Conservation (phyloP, 2,888 invertebrate genomes). For the Galeopsomyia nigrocyanea region DNA sequence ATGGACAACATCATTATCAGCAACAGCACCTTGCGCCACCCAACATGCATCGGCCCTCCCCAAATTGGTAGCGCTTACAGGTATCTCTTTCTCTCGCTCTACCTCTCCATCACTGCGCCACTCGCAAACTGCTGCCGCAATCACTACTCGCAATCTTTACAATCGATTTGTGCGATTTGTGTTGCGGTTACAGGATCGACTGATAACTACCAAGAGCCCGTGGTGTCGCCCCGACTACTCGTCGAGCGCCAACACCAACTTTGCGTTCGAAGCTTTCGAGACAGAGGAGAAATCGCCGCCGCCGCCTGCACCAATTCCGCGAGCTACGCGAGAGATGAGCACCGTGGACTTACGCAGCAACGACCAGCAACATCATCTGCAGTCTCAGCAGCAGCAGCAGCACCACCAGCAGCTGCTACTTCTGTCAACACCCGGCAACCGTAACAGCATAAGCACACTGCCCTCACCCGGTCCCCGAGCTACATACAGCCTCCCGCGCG, state of each 20-base stretch:
- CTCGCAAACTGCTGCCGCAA: too few relatives aligned
- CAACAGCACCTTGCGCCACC: conserved; percentile 56
- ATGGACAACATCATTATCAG: conserved; percentile 53
- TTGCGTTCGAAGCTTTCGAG: conserved; percentile 90
- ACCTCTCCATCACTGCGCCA: too few relatives aligned
- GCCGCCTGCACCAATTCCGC: conserved; percentile 54
- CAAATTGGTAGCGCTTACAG: conserved; percentile 64
- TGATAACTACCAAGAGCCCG: conserved; percentile 85
- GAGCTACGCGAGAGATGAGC: conserved; percentile 50
- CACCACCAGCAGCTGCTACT: conserved; percentile 24
- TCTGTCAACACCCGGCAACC: conserved; percentile 31
- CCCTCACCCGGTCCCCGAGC: conserved; percentile 71
- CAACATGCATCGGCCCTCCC: conserved; percentile 65
- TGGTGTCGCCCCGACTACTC: conserved; percentile 95
- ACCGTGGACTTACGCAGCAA: conserved; percentile 71
- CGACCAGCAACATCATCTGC: conserved; percentile 49
- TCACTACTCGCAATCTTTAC: too few relatives aligned
- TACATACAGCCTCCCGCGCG: conserved; percentile 83
- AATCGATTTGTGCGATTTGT: too few relatives aligned
- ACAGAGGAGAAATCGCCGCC: conserved; percentile 79
- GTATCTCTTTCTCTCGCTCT: conserved; percentile 46
- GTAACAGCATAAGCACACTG: conserved; percentile 51
- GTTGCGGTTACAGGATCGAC: conserved; percentile 81
- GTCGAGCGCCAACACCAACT: conserved; percentile 83
- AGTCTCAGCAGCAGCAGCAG: conserved; percentile 31